A percentile compares a stretch with the other conserved stretches of the same genome.
phyloP scores from a whole-genome alignment of 92 coral and sea anemone species.

The Porites cylindrica region DNA sequence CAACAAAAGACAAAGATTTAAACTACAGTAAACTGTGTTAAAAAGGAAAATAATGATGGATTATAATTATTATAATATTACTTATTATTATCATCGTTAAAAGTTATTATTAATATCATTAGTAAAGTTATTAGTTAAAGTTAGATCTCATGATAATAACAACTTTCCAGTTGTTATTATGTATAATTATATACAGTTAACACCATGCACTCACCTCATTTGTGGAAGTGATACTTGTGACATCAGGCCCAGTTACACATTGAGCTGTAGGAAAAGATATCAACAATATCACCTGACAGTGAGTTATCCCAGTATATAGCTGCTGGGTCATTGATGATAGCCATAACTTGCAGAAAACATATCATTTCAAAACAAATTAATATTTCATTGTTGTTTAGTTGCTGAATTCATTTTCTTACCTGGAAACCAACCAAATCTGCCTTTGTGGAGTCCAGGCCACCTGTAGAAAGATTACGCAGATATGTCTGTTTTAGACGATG shows the following conservation, averaged over 20 bases:
- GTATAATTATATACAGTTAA: background rate
- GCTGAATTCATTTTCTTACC: constrained; percentile 46
- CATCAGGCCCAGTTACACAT: constrained; percentile 87
- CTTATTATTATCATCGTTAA: too few species aligned
- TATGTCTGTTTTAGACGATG: too few species aligned
- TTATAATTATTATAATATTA: too few species aligned
- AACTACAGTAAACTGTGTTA: background rate
- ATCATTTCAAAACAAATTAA: too few species aligned
- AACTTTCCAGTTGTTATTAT: background rate
- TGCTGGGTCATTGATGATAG: too few species aligned
- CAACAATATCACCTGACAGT: background rate
- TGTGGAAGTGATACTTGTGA: constrained; percentile 26
- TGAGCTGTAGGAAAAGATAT: constrained; percentile 53
- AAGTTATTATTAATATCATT: too few species aligned
- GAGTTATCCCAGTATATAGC: background rate
- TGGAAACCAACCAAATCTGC: constrained; percentile 99
- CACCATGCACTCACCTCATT: constrained; percentile 56
- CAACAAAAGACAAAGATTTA: background rate
- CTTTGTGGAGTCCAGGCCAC: constrained; percentile 97
- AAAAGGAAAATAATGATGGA: too few species aligned
- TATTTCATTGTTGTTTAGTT: too few species aligned
- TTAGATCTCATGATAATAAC: too few species aligned
- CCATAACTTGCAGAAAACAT: too few species aligned
- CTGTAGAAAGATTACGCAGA: constrained; percentile 32
- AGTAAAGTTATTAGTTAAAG: too few species aligned